phyloP scores from a whole-genome alignment of 2,888 invertebrate genomes.

The Neoascia interrupta region DNA sequence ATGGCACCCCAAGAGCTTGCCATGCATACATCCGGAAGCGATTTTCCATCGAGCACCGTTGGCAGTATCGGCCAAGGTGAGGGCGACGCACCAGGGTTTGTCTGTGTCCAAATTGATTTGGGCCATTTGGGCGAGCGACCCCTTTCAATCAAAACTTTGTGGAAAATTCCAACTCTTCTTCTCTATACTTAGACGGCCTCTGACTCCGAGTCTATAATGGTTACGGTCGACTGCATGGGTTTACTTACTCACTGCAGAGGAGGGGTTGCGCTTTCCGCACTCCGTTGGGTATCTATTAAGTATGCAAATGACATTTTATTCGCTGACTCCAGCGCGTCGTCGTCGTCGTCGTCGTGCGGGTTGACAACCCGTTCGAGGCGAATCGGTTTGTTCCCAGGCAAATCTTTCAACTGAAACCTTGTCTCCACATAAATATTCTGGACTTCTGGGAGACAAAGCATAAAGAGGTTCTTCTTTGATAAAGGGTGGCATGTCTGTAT shows the following conservation, averaged over 20 bases:
- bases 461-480: too few species aligned
- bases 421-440: conserved; percentile 30
- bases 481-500: too few species aligned
- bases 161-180: too few species aligned
- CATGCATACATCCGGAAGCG: conserved; percentile 57
- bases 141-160: conserved; percentile 34
- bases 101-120: conserved; percentile 30
- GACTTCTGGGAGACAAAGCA: too few species aligned
- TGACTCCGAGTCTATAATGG: too few species aligned
- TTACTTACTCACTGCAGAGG: conserved; percentile 6
- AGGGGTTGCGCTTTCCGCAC: conserved; percentile 29
- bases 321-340: conserved; percentile 9
- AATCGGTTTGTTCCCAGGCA: conserved; percentile 50
- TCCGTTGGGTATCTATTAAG: conserved; percentile 54
- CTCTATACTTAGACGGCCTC: too few species aligned
- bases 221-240: conserved; percentile 48
- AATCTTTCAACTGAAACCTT: conserved; percentile 56
- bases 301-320: conserved; percentile 62
- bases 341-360: not conserved
- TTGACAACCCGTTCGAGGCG: conserved; percentile 13
- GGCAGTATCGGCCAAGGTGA: not conserved
- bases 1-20: conserved; percentile 32
- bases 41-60: conserved; percentile 28
- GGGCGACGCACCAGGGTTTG: not conserved
- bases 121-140: conserved; percentile 1